Evolutionary conservation across 2,113 vertebrate species (phyloP).

Genomic region (Dasyurus viverrinus): DNA sequence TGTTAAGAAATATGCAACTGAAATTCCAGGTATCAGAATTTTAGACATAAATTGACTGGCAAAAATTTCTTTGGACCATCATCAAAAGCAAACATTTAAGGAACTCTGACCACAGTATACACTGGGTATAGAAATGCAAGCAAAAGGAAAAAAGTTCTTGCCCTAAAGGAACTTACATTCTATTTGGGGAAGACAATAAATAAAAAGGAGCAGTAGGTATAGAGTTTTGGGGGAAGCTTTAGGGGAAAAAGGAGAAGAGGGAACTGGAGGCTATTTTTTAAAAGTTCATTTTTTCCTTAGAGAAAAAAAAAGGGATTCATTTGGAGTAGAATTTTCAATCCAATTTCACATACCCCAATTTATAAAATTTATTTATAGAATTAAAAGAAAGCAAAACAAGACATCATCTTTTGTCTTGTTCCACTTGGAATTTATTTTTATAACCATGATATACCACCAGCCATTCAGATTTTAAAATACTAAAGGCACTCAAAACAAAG

Average conservation of each 20-base stretch:
- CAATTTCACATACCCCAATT: conserved; percentile 19
- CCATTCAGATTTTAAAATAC: conserved; percentile 36
- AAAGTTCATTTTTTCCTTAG: background rate
- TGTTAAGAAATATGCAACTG: background rate
- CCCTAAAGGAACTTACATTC: background rate
- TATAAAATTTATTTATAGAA: background rate
- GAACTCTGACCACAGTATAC: background rate
- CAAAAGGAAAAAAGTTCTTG: background rate
- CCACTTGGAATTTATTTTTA: conserved; percentile 34
- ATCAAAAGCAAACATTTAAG: background rate
- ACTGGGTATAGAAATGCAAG: background rate
- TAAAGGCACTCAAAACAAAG: background rate
- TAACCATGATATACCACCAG: conserved; percentile 38
- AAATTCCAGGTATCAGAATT: background rate
- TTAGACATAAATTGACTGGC: background rate
- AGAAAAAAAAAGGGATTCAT: background rate
- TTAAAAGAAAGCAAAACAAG: background rate
- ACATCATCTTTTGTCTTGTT: background rate
- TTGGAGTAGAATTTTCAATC: background rate
- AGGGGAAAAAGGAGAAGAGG: background rate
- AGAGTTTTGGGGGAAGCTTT: background rate
- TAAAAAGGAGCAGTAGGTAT: background rate
- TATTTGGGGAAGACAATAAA: background rate
- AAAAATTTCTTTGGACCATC: background rate
- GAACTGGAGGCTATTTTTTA: background rate